Evolutionary conservation across 2,888 invertebrate genomes (phyloP).

Genomic region (Monochamus alternatus): DNA sequence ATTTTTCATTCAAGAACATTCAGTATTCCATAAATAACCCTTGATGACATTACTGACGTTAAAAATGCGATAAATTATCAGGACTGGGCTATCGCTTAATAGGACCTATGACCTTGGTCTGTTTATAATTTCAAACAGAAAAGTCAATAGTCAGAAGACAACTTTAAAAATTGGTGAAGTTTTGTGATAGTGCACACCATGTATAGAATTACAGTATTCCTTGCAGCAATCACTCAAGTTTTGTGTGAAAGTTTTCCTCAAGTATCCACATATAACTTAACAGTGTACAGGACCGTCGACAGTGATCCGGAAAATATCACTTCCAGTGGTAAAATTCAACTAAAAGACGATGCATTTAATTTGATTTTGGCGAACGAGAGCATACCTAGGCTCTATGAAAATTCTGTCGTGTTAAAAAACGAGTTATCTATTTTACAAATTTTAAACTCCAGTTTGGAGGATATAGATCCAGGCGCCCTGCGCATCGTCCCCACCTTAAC

Average conservation of each 20-base stretch:
- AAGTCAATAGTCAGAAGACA: conserved; percentile 29
- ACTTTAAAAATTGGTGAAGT: conserved; percentile 30
- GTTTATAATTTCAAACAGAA: conserved; percentile 20
- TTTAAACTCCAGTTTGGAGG: conserved; percentile 55
- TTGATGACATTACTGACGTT: conserved; percentile 25
- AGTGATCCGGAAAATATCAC: conserved; percentile 49
- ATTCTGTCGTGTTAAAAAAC: conserved; percentile 52
- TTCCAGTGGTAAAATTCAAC: conserved; percentile 40
- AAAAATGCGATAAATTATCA: conserved; percentile 23
- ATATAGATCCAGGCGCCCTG: conserved; percentile 61
- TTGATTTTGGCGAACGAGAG: conserved; percentile 52
- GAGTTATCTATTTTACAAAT: conserved; percentile 59
- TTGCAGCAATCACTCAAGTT: conserved; percentile 18
- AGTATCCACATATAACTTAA: conserved; percentile 43
- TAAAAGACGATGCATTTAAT: conserved; percentile 56
- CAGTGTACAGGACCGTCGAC: conserved; percentile 50
- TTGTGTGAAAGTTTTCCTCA: conserved; percentile 26
- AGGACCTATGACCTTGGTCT: conserved; percentile 14
- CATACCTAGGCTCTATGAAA: conserved; percentile 51
- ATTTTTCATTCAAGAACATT: not conserved
- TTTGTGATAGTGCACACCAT: conserved; percentile 26
- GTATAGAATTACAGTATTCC: conserved; percentile 33
- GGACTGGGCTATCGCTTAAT: conserved; percentile 19
- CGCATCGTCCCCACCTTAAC: conserved; percentile 59
- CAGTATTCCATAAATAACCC: conserved; percentile 21